These are phyloP conservation scores for Ladona fulva DNA, from an alignment of 1,140 invertebrate species.

Conservation along the genomic window DNA sequence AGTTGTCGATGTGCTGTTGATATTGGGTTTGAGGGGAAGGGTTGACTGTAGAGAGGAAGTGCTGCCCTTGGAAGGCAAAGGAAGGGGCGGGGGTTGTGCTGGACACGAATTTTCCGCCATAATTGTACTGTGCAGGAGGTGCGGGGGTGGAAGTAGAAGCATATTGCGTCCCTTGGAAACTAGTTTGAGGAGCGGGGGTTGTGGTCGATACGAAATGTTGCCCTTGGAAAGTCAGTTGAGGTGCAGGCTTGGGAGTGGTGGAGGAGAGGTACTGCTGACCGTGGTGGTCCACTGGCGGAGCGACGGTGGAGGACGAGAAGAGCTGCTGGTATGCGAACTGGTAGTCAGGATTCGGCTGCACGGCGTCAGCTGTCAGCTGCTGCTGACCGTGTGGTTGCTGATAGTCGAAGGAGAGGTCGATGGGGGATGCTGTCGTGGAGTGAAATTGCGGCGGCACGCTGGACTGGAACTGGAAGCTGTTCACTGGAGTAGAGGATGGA, in stretches of 20 bases:
- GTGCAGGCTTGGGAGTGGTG: background rate
- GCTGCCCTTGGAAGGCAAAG: too few species aligned
- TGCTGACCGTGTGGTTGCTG: background rate
- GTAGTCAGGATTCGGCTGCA: too few species aligned
- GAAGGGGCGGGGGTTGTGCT: background rate
- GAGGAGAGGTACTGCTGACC: too few species aligned
- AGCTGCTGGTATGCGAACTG: too few species aligned
- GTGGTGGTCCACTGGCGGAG: background rate
- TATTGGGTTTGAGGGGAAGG: too few species aligned
- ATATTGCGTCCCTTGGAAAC: too few species aligned
- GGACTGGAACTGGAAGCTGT: too few species aligned
- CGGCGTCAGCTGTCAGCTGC: background rate
- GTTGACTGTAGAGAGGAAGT: too few species aligned
- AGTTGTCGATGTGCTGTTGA: too few species aligned
- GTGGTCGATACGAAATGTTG: background rate
- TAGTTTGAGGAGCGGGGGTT: background rate
- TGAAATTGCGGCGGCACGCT: too few species aligned
- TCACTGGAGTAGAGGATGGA: background rate
- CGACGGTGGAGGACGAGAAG: background rate
- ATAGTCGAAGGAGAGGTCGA: background rate
- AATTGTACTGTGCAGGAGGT: background rate
- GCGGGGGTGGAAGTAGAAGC: background rate
- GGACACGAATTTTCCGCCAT: background rate
- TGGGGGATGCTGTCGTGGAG: background rate
- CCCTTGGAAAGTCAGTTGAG: background rate